Evolutionary conservation across 2,113 vertebrate genomes (phyloP).

Genomic region (Zosterops lateralis): DNA sequence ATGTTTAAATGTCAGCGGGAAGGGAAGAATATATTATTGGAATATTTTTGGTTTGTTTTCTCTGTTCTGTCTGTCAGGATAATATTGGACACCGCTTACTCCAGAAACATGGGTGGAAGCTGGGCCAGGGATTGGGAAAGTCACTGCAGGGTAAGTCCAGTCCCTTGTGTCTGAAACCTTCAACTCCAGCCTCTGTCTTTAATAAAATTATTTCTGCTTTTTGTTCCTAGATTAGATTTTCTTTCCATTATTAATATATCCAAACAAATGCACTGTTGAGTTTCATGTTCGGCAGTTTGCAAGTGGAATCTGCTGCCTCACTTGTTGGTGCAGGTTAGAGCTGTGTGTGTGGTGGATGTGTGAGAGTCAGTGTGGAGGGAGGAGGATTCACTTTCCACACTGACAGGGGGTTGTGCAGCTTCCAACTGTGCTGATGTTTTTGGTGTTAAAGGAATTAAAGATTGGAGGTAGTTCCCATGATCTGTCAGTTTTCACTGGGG

Average conservation of each 20-base stretch:
- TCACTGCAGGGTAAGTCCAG: slow-evolving; percentile 95
- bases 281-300: slow-evolving; percentile 23
- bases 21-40: slow-evolving; percentile 99
- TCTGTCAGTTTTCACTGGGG: neutral
- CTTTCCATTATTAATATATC: slow-evolving; percentile 28
- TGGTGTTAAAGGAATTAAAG: neutral
- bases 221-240: slow-evolving; percentile 45
- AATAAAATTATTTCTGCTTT: neutral
- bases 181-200: neutral
- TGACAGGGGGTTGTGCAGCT: neutral
- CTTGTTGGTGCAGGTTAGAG: neutral
- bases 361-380: neutral
- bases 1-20: slow-evolving; percentile 77
- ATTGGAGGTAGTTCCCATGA: neutral
- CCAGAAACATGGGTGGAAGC: slow-evolving; percentile 99
- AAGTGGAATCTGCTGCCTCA: slow-evolving; percentile 17
- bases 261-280: slow-evolving; percentile 3
- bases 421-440: neutral
- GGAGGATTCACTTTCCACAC: neutral
- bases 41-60: slow-evolving; percentile 99
- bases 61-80: slow-evolving; percentile 97
- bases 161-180: slow-evolving; percentile 20
- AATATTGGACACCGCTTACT: slow-evolving; percentile 99
- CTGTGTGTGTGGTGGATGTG: neutral
- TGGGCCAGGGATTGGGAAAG: slow-evolving; percentile 98